A percentile compares a stretch with the other conserved stretches of the same genome.
phyloP scores from a whole-genome alignment of 2,113 vertebrate genomes.

The Entomyzon cyanotis region DNA sequence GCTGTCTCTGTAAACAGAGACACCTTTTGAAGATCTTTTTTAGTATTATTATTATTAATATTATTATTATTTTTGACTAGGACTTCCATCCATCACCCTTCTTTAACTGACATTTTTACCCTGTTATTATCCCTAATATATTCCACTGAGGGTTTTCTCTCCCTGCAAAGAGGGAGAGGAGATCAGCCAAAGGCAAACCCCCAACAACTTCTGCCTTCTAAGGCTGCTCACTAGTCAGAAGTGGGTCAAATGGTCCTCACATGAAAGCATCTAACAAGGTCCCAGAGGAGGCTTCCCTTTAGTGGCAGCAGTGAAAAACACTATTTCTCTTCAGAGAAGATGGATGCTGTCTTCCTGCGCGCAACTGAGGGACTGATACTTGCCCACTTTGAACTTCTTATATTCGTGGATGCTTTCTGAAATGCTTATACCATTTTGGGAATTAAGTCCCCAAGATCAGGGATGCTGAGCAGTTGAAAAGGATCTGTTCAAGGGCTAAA shows the following conservation, averaged over 20 bases:
- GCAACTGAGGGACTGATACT: slow-evolving; percentile 54
- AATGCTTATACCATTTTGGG: slow-evolving; percentile 35
- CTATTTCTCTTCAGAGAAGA: slow-evolving; percentile 68
- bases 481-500: not conserved
- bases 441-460: slow-evolving; percentile 53
- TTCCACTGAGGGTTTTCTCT: slow-evolving; percentile 76
- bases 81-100: slow-evolving; percentile 59
- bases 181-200: slow-evolving; percentile 67
- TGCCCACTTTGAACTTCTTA: slow-evolving; percentile 66
- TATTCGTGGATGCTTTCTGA: slow-evolving; percentile 58
- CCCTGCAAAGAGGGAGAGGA: slow-evolving; percentile 62
- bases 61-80: slow-evolving; percentile 21
- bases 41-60: not conserved
- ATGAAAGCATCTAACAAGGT: slow-evolving; percentile 84
- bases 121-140: slow-evolving; percentile 80
- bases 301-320: slow-evolving; percentile 72
- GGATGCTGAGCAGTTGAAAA: not conserved
- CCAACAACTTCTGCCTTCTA: slow-evolving; percentile 64
- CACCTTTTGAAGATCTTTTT: slow-evolving; percentile 24
- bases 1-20: not conserved
- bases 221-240: slow-evolving; percentile 77
- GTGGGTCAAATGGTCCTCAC: slow-evolving; percentile 80
- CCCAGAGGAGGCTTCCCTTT: slow-evolving; percentile 75
- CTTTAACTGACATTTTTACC: slow-evolving; percentile 72
- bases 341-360: slow-evolving; percentile 37